phyloP scores from a whole-genome alignment of 2,888 invertebrate genomes.

The Odontomyia ornata region DNA sequence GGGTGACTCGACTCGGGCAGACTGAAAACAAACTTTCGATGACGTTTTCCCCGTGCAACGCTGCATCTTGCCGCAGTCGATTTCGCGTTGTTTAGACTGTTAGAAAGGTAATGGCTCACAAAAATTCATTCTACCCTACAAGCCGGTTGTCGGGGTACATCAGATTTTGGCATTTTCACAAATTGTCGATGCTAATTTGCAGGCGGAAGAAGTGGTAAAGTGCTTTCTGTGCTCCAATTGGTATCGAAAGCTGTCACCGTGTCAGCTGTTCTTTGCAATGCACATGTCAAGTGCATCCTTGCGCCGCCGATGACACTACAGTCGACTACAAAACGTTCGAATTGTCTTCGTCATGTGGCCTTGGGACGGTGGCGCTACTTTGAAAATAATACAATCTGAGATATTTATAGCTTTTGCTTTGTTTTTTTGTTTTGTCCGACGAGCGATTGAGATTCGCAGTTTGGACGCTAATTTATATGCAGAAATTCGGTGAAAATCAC shows the following conservation, averaged over 20 bases:
- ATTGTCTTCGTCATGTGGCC: neutral
- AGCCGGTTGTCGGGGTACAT: neutral
- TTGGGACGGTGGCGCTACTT: neutral
- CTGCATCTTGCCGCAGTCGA: neutral
- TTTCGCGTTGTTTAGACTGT: neutral
- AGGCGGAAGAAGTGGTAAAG: neutral
- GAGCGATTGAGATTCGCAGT: no score
- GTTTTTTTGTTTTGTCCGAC: no score
- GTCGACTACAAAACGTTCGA: conserved; percentile 1
- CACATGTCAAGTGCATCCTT: conserved; percentile 23
- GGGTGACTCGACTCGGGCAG: neutral
- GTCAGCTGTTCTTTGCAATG: conserved; percentile 17
- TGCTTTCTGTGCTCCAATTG: neutral
- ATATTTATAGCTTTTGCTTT: neutral
- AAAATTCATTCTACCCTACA: conserved; percentile 30
- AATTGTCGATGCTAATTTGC: neutral
- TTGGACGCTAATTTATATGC: no score
- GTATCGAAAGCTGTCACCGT: neutral
- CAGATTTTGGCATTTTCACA: neutral
- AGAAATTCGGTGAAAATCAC: no score
- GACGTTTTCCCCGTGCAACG: conserved; percentile 25
- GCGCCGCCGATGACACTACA: neutral
- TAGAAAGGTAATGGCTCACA: conserved; percentile 21
- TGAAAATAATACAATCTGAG: neutral
- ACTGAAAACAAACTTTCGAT: neutral